Evolutionary conservation across 2,888 invertebrate genomes (phyloP).

Genomic region (Trissolcus brochymenae): DNA sequence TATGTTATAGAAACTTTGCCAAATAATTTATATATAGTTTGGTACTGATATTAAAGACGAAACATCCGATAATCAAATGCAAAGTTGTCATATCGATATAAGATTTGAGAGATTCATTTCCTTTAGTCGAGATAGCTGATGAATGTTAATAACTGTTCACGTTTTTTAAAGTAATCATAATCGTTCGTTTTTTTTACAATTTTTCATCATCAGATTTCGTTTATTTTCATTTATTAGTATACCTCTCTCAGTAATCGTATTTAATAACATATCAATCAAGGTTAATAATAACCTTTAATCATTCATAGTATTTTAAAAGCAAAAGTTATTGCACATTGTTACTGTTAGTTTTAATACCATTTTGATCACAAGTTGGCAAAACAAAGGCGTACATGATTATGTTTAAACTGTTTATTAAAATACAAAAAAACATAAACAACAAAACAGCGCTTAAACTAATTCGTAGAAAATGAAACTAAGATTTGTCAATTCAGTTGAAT

Average conservation of each 20-base stretch:
- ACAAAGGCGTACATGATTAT: constrained; percentile 20
- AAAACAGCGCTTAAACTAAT: constrained; percentile 15
- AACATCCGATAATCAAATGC: constrained; percentile 9
- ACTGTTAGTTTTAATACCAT: constrained; percentile 28
- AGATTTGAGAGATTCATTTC: too few species aligned
- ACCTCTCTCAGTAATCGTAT: too few species aligned
- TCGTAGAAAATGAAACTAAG: neutral
- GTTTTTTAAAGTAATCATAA: too few species aligned
- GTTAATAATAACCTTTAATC: too few species aligned
- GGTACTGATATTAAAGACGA: constrained; percentile 10
- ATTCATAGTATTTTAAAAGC: too few species aligned
- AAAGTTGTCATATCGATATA: neutral
- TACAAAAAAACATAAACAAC: constrained; percentile 35
- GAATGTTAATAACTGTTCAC: constrained; percentile 14
- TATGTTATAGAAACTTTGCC: too few species aligned
- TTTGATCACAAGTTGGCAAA: constrained; percentile 27
- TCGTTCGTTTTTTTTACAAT: too few species aligned
- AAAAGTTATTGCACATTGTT: constrained; percentile 44
- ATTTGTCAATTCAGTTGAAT: too few species aligned
- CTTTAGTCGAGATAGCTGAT: constrained; percentile 14
- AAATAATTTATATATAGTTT: too few species aligned
- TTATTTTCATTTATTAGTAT: too few species aligned
- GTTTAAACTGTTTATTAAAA: constrained; percentile 44
- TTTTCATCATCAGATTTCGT: too few species aligned
- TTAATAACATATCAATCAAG: too few species aligned